Evolutionary conservation across 2,797 vertebrate genomes (phyloP), one percentile per base, ranked within the genome.

Genomic region (Myioborus miniatus): DNA sequence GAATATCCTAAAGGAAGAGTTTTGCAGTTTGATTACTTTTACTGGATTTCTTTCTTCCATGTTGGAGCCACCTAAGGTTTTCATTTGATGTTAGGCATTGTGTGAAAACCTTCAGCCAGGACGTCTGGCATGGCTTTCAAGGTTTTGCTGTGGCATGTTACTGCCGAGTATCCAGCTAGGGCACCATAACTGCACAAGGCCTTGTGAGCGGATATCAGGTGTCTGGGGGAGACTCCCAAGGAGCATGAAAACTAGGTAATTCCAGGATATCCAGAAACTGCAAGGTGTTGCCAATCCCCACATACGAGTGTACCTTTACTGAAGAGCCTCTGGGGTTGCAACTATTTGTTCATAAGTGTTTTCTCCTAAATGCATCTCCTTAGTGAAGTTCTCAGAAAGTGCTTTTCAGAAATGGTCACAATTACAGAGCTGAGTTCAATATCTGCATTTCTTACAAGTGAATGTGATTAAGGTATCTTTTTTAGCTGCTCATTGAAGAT

Each of bases 161-260:
- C 29, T 34, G n/a, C 67, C 55, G 62, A 50, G 14, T n/a, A 53
- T 65, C 52, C 0, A 0, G 39, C 80, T 19, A 2, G 21, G 12
- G 22, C 26, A 29, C 34, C 0, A 0, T 23, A 36, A 27, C 52
- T 29, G 15, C 30, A 47, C 52, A 36, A 47, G 15, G 34, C 8
- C 23, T 39, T 47, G 3, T 12, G 26, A 47, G 34, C 32, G 27
- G 52, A 5, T 21, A 21, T 22, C 27, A 47, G 9, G 18, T 32
- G 46, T 36, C 30, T 59, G 59, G 12, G 22, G 44, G 44, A 56
- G 24, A 50, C 30, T 56, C 41, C 39, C 67, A 60, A 47, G 27
- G 26, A 65, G 27, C 46, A 34, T 24, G 46, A 53, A 77, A 72
- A 72, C 6, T 34, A 43, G 59, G 19, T 47, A 37, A 47, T 39